Base-by-base conservation (phyloP, 2,113 vertebrate species). In the Elgaria multicarinata region DNA sequence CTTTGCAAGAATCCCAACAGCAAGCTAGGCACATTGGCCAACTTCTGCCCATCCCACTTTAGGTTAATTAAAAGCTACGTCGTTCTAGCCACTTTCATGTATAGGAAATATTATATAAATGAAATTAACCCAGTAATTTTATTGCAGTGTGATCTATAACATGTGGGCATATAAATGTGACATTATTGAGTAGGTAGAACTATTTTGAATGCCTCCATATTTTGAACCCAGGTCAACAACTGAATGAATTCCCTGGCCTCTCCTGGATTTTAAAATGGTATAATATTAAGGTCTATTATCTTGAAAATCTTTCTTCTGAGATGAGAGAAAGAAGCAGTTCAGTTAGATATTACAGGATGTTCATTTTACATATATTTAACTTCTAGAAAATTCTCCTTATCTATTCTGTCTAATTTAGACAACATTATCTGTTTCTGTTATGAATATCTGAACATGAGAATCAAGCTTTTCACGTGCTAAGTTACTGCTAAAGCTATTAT, bases 401-500 rank as follows among this genome's bases (percentile, higher is more conserved):
- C 58, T 36, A 55, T 55, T 87, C 62, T 91, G 50, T 81, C 83
- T 91, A 88, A 39, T 90, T 88, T 28, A n/a, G 84, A 85, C 69
- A 93, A 7, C 53, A 71, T n/a, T n/a, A n/a, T 85, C 89, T 88
- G 88, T 16, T 74, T 91, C 67, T 85, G 62, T 55, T 90, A 89
- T 92, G 66, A 93, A 62, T 90, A 64, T 91, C 90, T 93, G 66
- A 9, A 13, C 87, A 92, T 89, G 90, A 87, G 83, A 75, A 88
- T 82, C 77, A 74, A 77, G 62, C 91, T 66, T 79, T 26, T 4
- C 9, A 85, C 89, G 64, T 94, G 77, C 46, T 92, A 92, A 91
- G 24, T 77, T 28, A 91, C 22, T 86, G 89, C 53, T 83, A 91
- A 93, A 53, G 90, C 69, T 94, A 83, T 93, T 93, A 20, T 92